Conservation (phyloP, 2,888 invertebrate species). For the Tolmerus cingulatus region DNA sequence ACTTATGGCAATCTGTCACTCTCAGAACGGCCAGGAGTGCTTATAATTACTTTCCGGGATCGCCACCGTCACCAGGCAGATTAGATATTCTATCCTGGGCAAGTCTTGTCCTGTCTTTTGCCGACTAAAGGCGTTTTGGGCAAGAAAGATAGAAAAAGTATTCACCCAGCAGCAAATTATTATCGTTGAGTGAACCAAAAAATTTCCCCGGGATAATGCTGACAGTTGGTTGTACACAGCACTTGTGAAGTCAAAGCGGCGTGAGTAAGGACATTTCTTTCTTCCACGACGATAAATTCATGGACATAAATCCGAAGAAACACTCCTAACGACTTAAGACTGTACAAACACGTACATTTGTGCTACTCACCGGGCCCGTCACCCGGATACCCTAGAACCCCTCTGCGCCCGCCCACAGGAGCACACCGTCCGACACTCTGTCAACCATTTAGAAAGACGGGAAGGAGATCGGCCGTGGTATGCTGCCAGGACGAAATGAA, state of each 20-base stretch:
- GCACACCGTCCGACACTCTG: background rate
- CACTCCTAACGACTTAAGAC: constrained; percentile 25
- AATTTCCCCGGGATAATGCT: constrained; percentile 27
- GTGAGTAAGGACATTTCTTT: constrained; percentile 39
- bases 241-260: constrained; percentile 40
- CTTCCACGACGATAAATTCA: constrained; percentile 40
- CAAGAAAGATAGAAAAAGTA: constrained; percentile 23
- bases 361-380: background rate
- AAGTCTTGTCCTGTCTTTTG: background rate
- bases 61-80: background rate
- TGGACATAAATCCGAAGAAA: constrained; percentile 40
- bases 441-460: background rate
- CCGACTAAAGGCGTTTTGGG: background rate
- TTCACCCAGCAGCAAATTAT: constrained; percentile 36
- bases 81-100: background rate
- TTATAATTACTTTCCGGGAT: constrained; percentile 32
- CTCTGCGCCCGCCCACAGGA: background rate
- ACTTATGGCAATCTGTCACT: constrained; percentile 34
- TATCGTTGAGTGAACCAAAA: constrained; percentile 29
- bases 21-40: constrained; percentile 10
- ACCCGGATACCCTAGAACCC: too few species aligned
- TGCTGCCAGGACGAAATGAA: constrained; percentile 24
- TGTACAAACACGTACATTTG: constrained; percentile 24
- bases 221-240: constrained; percentile 40
- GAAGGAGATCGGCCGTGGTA: background rate